A percentile compares a stretch with the other conserved stretches of the same genome.
Conservation (phyloP, 1,140 invertebrate species). For the Zaprionus ghesquierei region DNA sequence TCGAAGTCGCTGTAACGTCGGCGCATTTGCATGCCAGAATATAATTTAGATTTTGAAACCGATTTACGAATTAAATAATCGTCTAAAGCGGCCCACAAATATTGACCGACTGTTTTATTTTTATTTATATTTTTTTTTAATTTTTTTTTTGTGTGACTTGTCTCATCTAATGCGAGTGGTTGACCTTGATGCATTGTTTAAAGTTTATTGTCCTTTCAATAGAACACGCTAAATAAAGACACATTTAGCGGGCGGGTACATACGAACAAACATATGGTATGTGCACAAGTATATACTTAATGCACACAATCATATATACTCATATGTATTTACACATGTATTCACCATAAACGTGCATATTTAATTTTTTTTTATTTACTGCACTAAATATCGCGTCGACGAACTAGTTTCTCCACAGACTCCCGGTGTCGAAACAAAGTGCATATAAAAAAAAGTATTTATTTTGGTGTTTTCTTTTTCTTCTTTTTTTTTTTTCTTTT, state of each 20-base stretch:
- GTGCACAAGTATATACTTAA: not conserved
- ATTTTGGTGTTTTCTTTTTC: conserved; percentile 6
- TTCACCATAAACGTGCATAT: conserved; percentile 50
- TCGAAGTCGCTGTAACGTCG: not conserved
- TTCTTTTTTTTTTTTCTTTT: not conserved
- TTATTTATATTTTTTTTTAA: conserved; percentile 2
- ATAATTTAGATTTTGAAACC: conserved; percentile 33
- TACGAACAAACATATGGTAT: conserved; percentile 5
- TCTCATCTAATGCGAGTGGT: conserved; percentile 72
- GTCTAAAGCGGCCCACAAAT: conserved; percentile 23
- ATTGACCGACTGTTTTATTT: conserved; percentile 12
- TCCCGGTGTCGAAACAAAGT: conserved; percentile 62
- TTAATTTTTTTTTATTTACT: conserved; percentile 65
- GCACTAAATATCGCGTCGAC: conserved; percentile 63
- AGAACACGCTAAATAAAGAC: conserved; percentile 78
- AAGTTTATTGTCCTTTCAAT: conserved; percentile 81
- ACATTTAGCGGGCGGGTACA: conserved; percentile 48
- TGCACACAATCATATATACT: not conserved
- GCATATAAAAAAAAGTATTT: conserved; percentile 72
- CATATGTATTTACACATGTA: not conserved
- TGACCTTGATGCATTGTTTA: conserved; percentile 67
- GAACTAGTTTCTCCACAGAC: conserved; percentile 69
- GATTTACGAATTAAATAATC: conserved; percentile 37
- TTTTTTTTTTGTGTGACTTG: conserved; percentile 9
- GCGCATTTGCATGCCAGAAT: conserved; percentile 29